Evolutionary conservation across 1,140 invertebrate species (phyloP).

Genomic region (Popillia japonica): DNA sequence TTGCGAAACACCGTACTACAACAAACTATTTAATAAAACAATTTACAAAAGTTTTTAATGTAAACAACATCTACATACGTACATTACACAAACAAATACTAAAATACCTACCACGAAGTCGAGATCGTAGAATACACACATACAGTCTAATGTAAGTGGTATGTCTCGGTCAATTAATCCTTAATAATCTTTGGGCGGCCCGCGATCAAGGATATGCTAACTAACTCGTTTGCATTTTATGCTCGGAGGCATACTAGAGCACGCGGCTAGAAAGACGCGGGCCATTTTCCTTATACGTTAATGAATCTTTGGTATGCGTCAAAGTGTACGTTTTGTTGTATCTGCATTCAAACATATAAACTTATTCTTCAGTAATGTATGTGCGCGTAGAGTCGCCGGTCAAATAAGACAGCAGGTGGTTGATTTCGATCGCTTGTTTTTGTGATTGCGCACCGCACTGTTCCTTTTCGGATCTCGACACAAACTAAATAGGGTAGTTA

Average conservation of each 20-base stretch:
- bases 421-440: conserved; percentile 28
- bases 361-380: conserved; percentile 8
- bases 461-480: neutral
- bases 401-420: conserved; percentile 34
- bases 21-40: too few relatives aligned
- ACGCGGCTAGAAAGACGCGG: neutral
- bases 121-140: neutral
- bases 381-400: conserved; percentile 9
- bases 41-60: neutral
- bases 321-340: neutral
- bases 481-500: conserved; percentile 31
- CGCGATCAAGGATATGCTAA: conserved; percentile 34
- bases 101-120: conserved; percentile 15
- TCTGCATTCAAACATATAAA: neutral
- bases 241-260: conserved; percentile 30
- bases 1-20: too few relatives aligned
- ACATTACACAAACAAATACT: neutral
- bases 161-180: conserved; percentile 31
- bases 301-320: conserved; percentile 31
- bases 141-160: neutral
- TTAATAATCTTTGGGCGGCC: conserved; percentile 29
- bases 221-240: conserved; percentile 31
- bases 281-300: conserved; percentile 15
- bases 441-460: conserved; percentile 1
- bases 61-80: neutral